These are phyloP conservation scores for Ernsta delagoae DNA, from an alignment of 2,888 invertebrate species.

Conservation along the genomic window DNA sequence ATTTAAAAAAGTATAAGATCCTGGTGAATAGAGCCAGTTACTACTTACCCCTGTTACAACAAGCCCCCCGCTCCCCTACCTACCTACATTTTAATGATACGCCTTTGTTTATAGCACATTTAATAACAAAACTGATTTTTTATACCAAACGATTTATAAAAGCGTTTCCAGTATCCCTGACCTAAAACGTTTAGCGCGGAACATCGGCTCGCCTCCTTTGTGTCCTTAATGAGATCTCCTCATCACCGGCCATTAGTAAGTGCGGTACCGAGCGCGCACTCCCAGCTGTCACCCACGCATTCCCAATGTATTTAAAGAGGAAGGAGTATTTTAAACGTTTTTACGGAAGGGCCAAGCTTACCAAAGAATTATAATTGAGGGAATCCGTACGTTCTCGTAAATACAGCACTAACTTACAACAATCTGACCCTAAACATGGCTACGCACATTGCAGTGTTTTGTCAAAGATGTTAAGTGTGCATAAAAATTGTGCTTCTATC, in stretches of 20 bases:
- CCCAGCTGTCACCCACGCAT: conserved; percentile 9
- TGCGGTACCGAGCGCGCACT: conserved; percentile 4
- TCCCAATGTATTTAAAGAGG: conserved; percentile 1
- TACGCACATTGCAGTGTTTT: too few relatives aligned
- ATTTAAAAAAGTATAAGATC: too few relatives aligned
- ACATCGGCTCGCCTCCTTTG: conserved; percentile 26
- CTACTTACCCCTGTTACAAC: too few relatives aligned
- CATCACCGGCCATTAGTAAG: conserved; percentile 27
- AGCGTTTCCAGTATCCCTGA: conserved; percentile 5
- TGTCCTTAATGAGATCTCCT: conserved; percentile 34
- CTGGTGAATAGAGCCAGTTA: too few relatives aligned
- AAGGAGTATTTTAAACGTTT: background rate
- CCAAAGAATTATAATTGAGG: too few relatives aligned
- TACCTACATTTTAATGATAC: background rate
- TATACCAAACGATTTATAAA: conserved; percentile 9
- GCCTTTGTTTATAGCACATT: conserved; percentile 7
- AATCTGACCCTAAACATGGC: too few relatives aligned
- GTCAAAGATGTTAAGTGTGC: too few relatives aligned
- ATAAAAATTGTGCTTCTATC: too few relatives aligned
- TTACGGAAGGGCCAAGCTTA: background rate
- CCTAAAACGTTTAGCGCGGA: conserved; percentile 28
- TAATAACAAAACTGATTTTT: conserved; percentile 9
- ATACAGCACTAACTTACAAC: too few relatives aligned
- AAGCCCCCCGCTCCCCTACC: too few relatives aligned
- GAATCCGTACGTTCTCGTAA: too few relatives aligned